Evolutionary conservation across 37 sponge, comb jelly and placozoan genomes (phyloP).

Genomic region (Amphimedon queenslandica): DNA sequence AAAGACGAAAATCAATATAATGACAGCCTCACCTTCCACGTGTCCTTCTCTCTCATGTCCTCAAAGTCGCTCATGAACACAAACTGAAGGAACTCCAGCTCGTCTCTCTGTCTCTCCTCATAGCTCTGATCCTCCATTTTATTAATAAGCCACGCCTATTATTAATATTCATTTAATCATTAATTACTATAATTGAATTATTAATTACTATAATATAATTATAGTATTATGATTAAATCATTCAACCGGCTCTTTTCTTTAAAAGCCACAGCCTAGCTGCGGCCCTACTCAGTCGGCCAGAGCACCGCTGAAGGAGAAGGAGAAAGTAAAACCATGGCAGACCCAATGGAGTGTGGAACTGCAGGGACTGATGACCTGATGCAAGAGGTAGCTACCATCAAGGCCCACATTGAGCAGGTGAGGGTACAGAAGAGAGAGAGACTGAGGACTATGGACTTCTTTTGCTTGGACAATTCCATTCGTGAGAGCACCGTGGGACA

Average conservation of each 20-base stretch:
- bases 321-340: too few relatives aligned
- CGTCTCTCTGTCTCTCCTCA: constrained; percentile 75
- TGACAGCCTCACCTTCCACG: constrained; percentile 50
- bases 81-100: constrained; percentile 67
- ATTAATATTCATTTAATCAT: neutral
- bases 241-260: neutral
- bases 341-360: neutral
- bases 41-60: constrained; percentile 62
- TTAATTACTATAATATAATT: too few relatives aligned
- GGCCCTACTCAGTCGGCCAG: too few relatives aligned
- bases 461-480: constrained; percentile 87
- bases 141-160: too few relatives aligned
- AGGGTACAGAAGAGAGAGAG: constrained; percentile 42
- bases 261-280: neutral
- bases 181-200: too few relatives aligned
- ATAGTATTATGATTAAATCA: too few relatives aligned
- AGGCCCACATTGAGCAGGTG: neutral
- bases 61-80: constrained; percentile 65
- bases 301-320: too few relatives aligned
- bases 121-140: constrained; percentile 23
- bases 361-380: neutral
- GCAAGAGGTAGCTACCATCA: neutral
- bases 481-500: constrained; percentile 93
- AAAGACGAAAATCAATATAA: neutral
- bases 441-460: constrained; percentile 62